Evolutionary conservation across 1,140 invertebrate genomes (phyloP).

Genomic region (Macrobrachium nipponense): DNA sequence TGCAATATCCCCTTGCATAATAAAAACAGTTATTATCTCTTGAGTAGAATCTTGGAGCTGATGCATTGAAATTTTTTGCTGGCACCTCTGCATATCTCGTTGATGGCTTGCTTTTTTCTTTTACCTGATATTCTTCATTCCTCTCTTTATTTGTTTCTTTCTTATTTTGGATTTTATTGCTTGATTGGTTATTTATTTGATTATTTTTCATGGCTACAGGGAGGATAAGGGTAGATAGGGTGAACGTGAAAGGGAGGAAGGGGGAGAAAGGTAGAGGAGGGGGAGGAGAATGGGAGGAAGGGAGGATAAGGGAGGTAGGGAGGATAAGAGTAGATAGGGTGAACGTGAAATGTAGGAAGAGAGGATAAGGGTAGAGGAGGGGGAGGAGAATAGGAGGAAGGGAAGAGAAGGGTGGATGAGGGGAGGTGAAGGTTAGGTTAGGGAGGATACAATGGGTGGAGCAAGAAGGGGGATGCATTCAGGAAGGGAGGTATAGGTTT

Average conservation of each 20-base stretch:
- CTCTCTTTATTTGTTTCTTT: too few species aligned
- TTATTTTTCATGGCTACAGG: too few species aligned
- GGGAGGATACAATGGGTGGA: too few species aligned
- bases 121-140: too few species aligned
- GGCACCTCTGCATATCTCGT: too few species aligned
- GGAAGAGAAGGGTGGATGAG: not conserved
- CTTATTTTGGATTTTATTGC: too few species aligned
- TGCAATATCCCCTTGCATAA: too few species aligned
- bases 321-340: not conserved
- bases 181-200: too few species aligned
- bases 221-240: not conserved
- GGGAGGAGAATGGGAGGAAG: not conserved
- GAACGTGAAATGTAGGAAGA: not conserved
- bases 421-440: not conserved
- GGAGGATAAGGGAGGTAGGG: conserved; percentile 10
- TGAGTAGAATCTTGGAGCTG: too few species aligned
- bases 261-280: not conserved
- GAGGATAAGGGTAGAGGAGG: conserved; percentile 2
- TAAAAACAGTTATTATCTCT: too few species aligned
- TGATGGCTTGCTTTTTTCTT: too few species aligned
- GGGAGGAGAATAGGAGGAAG: conserved; percentile 12
- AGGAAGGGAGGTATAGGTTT: not conserved
- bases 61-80: too few species aligned
- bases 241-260: not conserved
- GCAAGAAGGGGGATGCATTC: not conserved